Evolutionary conservation across 2,888 invertebrate genomes (phyloP).

Genomic region (Volucella inanis): DNA sequence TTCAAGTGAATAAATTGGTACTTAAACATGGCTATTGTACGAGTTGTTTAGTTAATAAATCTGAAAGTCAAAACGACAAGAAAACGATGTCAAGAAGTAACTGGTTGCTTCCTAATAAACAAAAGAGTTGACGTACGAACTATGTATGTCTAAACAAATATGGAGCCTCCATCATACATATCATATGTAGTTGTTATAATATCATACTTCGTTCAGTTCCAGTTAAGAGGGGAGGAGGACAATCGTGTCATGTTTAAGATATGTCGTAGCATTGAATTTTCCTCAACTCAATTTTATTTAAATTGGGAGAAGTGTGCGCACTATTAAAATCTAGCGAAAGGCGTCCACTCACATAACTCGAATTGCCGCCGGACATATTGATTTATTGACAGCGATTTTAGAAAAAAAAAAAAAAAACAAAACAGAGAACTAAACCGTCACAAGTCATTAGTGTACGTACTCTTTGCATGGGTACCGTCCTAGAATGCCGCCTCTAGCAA

Average conservation of each 20-base stretch:
- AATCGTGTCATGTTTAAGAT: slow-evolving; percentile 33
- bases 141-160: slow-evolving; percentile 1
- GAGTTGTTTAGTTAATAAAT: slow-evolving; percentile 46
- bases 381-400: slow-evolving; percentile 68
- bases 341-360: slow-evolving; percentile 45
- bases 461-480: slow-evolving; percentile 17
- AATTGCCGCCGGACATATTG: slow-evolving; percentile 59
- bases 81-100: slow-evolving; percentile 42
- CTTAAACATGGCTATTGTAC: slow-evolving; percentile 44
- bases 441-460: slow-evolving; percentile 61
- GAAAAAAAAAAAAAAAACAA: slow-evolving; percentile 12
- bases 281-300: slow-evolving; percentile 62
- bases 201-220: no score
- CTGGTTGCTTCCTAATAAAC: slow-evolving; percentile 16
- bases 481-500: slow-evolving; percentile 56
- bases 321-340: slow-evolving; percentile 65
- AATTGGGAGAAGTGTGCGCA: slow-evolving; percentile 52
- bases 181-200: no score
- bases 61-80: slow-evolving; percentile 3
- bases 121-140: slow-evolving; percentile 66
- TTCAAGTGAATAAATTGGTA: slow-evolving; percentile 47
- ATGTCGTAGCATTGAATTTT: slow-evolving; percentile 55
- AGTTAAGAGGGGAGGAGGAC: slow-evolving; percentile 20
- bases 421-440: slow-evolving; percentile 41
- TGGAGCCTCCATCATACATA: background rate